Evolutionary conservation across 2,113 vertebrate species (phyloP), one percentile per base, ranked within the genome.

Genomic region (Sclerurus mexicanus): DNA sequence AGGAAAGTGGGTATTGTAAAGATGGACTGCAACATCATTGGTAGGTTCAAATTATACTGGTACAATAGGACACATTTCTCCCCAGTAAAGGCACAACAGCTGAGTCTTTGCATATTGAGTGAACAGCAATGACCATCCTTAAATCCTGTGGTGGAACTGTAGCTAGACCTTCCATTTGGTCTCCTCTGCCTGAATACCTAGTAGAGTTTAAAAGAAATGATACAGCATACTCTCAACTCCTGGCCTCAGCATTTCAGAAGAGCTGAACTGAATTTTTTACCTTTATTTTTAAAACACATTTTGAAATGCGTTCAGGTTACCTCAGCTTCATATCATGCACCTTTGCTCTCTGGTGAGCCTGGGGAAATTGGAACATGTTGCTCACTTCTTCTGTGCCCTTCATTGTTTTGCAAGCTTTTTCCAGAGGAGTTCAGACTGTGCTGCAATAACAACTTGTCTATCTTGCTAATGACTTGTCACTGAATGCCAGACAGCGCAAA

Each of bases 401-500:
- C 33, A 30, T 18, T 77, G 35, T 80, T 94, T 87, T 81, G 47
- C 56, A 90, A 69, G 33, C 44, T 47, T 94, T 85, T 80, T 91
- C 58, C 60, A 81, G 55, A 55, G 21, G 23, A 72, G 55, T 69
- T 89, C 75, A 74, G 79, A 71, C 55, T 28, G 20, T 22, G 9
- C 33, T 59, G 87, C 63, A 85, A 66, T 33, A 55, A 55, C 63
- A 83, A 82, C 60, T 83, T 80, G 84, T 91, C 85, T 90, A 0
- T 85, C 67, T 91, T 80, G 37, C 50, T 90, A 83, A 91, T 22
- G 72, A 55, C 78, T 93, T 87, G 85, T 80, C 8, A 2, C 71
- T 76, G 92, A 92, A 87, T 35, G 59, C 71, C 82, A 95, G 72
- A 88, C 58, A 30, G 82, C 23, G 71, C 90, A 95, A 85, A 88